Base-by-base conservation (phyloP, 2,888 invertebrate genomes). In the Schrankia costaestrigalis region DNA sequence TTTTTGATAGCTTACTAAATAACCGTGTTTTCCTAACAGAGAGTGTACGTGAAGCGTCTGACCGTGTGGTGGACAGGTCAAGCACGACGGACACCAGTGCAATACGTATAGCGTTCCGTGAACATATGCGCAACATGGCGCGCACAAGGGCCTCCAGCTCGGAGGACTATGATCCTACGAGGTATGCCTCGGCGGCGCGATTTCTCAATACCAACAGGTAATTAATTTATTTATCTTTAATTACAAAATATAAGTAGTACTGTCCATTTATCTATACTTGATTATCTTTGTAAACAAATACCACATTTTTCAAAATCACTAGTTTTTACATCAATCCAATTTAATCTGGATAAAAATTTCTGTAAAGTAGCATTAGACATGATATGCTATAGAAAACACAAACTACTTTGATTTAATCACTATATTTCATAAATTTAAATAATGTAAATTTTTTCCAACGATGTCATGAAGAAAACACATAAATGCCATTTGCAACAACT, bases 121-220 rank as follows among this genome's bases (percentile, higher is more conserved):
- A 78, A 37, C 75, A 75, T 23, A 60, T 82, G 60, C 75, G 81
- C 15, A 41, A 39, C 8, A 46, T 78, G 9, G 62, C 71, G 0
- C 66, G 67, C 1, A 32, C 48, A 3, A 71, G 81, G 25, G 67
- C 78, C 8, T 39, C 56, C 9, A 32, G 38, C 41, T 70, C 75
- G 2, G 58, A 60, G 0, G 78, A 82, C 44, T 82, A 58, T 50
- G 71, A 73, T 33, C 63, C 76, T 3, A 30, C 31, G 14, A 69
- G 66, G 1, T 73, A 58, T 48, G 40, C 62, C 0, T 63, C 72
- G 19, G 67, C 73, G 1, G 75, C 73, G 0, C 50, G 69, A 5
- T 79, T 80, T 45, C 58, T 82, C 9, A 62, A 60, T 10, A 2
- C 44, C 11, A 26, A 38, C 27, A 61, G 51, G 66, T 69, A 37